Conservation (phyloP, 2,797 vertebrate species). For the Cuniculus paca region DNA sequence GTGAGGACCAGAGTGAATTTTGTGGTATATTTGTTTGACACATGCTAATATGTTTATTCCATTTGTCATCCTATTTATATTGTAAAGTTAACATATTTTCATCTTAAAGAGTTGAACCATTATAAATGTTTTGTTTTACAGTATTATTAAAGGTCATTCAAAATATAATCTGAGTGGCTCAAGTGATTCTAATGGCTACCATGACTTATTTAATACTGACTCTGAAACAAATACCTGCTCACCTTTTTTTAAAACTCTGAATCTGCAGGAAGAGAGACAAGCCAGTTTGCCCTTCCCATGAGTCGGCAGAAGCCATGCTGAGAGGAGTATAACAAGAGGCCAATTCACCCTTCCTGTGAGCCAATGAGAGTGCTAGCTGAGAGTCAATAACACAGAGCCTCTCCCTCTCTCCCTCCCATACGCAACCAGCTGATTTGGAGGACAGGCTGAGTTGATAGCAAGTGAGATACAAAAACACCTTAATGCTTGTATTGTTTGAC, state of each 20-base stretch:
- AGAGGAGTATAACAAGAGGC: too few relatives aligned
- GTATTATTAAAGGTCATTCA: neutral
- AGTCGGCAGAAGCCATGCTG: too few relatives aligned
- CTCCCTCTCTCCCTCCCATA: too few relatives aligned
- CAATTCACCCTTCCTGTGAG: too few relatives aligned
- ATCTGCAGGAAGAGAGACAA: too few relatives aligned
- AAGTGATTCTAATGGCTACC: neutral
- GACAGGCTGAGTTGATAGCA: too few relatives aligned
- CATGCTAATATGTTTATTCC: neutral
- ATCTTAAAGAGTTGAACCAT: neutral
- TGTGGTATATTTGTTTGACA: neutral
- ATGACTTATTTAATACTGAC: neutral
- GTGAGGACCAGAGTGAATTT: neutral
- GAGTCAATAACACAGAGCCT: too few relatives aligned
- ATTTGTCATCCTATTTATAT: neutral
- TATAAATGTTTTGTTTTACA: neutral
- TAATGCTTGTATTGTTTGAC: too few relatives aligned
- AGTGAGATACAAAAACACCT: too few relatives aligned
- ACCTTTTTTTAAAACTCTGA: neutral
- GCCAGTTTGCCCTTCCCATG: too few relatives aligned
- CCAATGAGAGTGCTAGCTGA: too few relatives aligned
- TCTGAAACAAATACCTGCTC: neutral
- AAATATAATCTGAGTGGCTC: slow-evolving; percentile 11
- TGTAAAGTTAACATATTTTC: neutral
- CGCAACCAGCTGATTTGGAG: too few relatives aligned